Percentiles rank a stretch among this genome's conserved stretches.
Conservation (phyloP, 2,797 vertebrate species). For the Acanthopagrus latus region DNA sequence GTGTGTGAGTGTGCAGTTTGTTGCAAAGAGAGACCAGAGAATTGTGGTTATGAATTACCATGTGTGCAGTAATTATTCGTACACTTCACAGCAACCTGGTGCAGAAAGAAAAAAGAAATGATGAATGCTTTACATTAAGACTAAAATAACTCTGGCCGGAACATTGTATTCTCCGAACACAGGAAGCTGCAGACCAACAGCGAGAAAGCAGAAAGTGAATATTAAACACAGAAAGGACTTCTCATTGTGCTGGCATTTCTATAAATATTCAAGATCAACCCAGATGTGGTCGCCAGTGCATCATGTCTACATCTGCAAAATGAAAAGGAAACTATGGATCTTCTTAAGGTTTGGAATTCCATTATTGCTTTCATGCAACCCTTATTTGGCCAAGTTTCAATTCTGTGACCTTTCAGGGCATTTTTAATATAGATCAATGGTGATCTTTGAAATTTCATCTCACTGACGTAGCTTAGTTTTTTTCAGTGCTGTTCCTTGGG, state of each 20-base stretch:
- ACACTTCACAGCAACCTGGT: constrained; percentile 8
- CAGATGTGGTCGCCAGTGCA: neutral
- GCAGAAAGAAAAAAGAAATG: constrained; percentile 25
- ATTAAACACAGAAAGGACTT: neutral
- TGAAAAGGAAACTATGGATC: neutral
- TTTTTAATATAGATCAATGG: too few relatives aligned
- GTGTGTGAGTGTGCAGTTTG: constrained; percentile 8
- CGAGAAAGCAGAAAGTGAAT: neutral
- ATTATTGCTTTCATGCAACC: neutral
- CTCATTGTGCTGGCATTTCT: neutral
- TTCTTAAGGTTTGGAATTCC: neutral
- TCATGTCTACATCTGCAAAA: neutral
- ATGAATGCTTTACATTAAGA: constrained; percentile 33
- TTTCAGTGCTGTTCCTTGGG: too few relatives aligned
- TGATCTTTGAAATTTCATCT: neutral
- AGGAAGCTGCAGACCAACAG: neutral
- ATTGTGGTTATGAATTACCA: constrained; percentile 34
- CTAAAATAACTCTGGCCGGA: constrained; percentile 35
- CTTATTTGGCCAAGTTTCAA: neutral
- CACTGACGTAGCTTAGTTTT: too few relatives aligned
- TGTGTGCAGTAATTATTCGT: constrained; percentile 45
- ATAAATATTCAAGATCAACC: neutral
- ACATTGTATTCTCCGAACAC: constrained; percentile 12
- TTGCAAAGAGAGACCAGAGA: neutral
- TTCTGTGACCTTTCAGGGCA: neutral